Percentiles rank a stretch among this genome's conserved stretches.
phyloP scores from a whole-genome alignment of 2,888 invertebrate genomes.

The Pomacea canaliculata region DNA sequence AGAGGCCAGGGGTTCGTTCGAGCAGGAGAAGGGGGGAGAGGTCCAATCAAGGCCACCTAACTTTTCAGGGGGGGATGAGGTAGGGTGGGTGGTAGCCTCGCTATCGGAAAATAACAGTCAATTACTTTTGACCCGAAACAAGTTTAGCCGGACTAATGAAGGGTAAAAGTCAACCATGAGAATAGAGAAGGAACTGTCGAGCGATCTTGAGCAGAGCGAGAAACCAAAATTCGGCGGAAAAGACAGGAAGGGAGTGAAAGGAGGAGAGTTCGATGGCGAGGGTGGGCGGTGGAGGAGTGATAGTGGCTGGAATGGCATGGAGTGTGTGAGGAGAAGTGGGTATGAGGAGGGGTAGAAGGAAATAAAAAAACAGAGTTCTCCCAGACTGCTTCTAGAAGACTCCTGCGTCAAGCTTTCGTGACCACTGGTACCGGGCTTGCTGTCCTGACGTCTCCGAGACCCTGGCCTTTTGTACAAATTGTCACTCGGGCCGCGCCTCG shows the following conservation, averaged over 20 bases:
- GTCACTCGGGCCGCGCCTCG: slow-evolving; percentile 24
- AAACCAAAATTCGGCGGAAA: not conserved
- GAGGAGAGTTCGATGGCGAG: not conserved
- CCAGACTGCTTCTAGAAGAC: not conserved
- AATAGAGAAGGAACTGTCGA: slow-evolving; percentile 1
- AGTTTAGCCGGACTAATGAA: slow-evolving; percentile 23
- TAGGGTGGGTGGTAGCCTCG: not conserved
- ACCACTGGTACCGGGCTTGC: not conserved
- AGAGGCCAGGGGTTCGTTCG: too few relatives aligned
- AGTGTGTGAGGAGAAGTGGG: too few relatives aligned
- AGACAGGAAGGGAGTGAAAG: slow-evolving; percentile 13
- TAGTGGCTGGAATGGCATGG: too few relatives aligned
- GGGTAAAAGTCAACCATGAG: slow-evolving; percentile 15
- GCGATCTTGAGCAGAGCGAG: too few relatives aligned
- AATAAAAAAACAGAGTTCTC: not conserved
- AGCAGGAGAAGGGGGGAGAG: too few relatives aligned
- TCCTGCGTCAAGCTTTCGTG: too few relatives aligned
- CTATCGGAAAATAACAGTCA: slow-evolving; percentile 26
- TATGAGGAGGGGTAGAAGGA: not conserved
- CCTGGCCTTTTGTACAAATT: slow-evolving; percentile 26
- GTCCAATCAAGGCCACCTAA: too few relatives aligned
- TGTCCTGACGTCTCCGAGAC: slow-evolving; percentile 14
- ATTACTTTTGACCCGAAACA: slow-evolving; percentile 20
- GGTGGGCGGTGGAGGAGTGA: not conserved
- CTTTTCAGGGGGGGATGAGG: not conserved